Base-by-base conservation (phyloP, 2,113 vertebrate species). In the Callithrix jacchus region DNA sequence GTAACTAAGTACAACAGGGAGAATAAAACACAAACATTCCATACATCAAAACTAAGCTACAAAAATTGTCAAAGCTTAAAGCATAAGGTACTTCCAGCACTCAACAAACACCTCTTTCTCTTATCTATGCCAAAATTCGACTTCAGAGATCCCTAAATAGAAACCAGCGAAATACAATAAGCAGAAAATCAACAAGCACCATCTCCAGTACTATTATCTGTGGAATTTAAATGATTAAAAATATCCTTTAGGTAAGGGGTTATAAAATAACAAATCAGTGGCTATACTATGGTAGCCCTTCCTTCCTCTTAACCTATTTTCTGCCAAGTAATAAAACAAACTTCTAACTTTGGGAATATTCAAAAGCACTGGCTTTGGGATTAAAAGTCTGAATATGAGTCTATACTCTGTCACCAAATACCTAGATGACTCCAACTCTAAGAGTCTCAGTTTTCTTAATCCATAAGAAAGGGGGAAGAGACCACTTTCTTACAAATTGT, bases 401-500 rank as follows among this genome's bases (percentile, higher is more conserved):
- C 45, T 64, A 76, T 21, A 6, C 70, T 87, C 76, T 93, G 47
- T 64, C 10, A 86, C 61, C 89, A 74, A 91, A 66, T 20, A 89
- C 42, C 49, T 93, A 40, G 27, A 64, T 88, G 52, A 83, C 71
- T 96, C 83, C 87, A 79, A 83, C 61, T 40, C 74, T 92, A 13
- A 94, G 20, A 84, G 45, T 8, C 42, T 88, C 47, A 74, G n/a
- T 92, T 97, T 92, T 81, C 58, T 89, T 93, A 94, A 94, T 71
- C 32, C 52, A 93, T 47, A 81, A 90, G 84, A 83, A 96, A 21
- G 12, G n/a, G n/a, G 8, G 71, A n/a, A 32, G 64, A 64, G 90
- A 81, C 8, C 8, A 74, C 30, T 82, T 96, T n/a, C 42, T 89
- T 83, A 89, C 5, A 89, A 35, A 21, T 56, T 85, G 18, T 2